Conservation (phyloP, 2,888 invertebrate species). For the Podabrus alpinus region DNA sequence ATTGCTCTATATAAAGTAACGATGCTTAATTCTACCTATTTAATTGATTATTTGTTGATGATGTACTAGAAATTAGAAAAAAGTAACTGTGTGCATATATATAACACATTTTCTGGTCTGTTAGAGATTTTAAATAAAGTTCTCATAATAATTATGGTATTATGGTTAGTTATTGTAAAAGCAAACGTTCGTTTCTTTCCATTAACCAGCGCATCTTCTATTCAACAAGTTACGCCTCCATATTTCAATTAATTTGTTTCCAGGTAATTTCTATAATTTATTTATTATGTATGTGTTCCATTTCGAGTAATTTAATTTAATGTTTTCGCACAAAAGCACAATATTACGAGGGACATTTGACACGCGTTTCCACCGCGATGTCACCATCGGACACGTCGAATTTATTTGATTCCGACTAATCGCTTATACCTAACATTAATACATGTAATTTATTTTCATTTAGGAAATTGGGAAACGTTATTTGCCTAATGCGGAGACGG, state of each 20-base stretch:
- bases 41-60: slow-evolving; percentile 21
- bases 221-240: slow-evolving; percentile 22
- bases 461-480: neutral
- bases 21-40: neutral
- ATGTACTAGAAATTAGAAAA: slow-evolving; percentile 3
- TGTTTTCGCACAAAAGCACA: slow-evolving; percentile 10
- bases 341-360: slow-evolving; percentile 17
- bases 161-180: slow-evolving; percentile 16
- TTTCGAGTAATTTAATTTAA: slow-evolving; percentile 28
- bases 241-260: slow-evolving; percentile 24
- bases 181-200: slow-evolving; percentile 5
- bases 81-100: neutral
- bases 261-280: slow-evolving; percentile 22
- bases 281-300: slow-evolving; percentile 11
- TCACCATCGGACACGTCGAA: slow-evolving; percentile 15
- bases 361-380: slow-evolving; percentile 19
- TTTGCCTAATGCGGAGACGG: neutral
- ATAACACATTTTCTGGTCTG: slow-evolving; percentile 27
- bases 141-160: slow-evolving; percentile 2
- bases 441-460: neutral
- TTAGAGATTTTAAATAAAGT: slow-evolving; percentile 20
- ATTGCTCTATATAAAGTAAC: slow-evolving; percentile 3
- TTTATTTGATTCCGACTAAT: neutral
- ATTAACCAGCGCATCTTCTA: slow-evolving; percentile 9
- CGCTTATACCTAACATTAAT: neutral